phyloP scores from a whole-genome alignment of 1,140 invertebrate species.

The Colletes latitarsis region DNA sequence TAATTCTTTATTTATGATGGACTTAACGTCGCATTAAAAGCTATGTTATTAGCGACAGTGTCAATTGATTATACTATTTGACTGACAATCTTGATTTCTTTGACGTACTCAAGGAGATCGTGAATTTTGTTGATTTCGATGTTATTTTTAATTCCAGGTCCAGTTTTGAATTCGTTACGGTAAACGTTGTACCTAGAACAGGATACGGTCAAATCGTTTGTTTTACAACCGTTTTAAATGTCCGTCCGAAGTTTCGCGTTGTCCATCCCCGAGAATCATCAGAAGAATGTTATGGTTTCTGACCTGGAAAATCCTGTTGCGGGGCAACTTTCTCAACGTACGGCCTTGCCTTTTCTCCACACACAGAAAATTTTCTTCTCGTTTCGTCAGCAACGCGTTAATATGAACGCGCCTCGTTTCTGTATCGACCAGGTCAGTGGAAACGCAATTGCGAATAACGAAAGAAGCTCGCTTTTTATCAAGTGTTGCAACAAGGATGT shows the following conservation, averaged over 20 bases:
- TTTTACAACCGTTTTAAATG: not conserved
- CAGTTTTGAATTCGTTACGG: no score
- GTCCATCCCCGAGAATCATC: not conserved
- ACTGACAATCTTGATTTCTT: no score
- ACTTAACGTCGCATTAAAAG: no score
- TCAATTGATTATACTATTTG: no score
- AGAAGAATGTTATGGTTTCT: constrained; percentile 4
- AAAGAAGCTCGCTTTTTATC: not conserved
- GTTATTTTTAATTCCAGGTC: no score
- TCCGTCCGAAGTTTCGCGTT: not conserved
- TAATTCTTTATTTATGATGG: no score
- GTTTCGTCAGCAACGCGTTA: not conserved
- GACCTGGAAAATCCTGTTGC: constrained; percentile 13
- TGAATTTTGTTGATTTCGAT: no score
- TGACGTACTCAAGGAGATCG: no score
- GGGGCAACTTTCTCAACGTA: constrained; percentile 12
- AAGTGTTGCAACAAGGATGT: constrained; percentile 20
- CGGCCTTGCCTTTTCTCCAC: not conserved
- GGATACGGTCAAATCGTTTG: no score
- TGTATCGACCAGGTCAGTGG: not conserved
- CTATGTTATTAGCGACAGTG: no score
- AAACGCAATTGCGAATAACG: not conserved
- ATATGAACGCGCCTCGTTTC: no score
- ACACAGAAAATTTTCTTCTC: not conserved
- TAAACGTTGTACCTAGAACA: no score